A percentile compares a stretch with the other conserved stretches of the same genome.
These are phyloP conservation scores for Limnodromus scolopaceus DNA, from an alignment of 2,797 vertebrate species.

Conservation along the genomic window DNA sequence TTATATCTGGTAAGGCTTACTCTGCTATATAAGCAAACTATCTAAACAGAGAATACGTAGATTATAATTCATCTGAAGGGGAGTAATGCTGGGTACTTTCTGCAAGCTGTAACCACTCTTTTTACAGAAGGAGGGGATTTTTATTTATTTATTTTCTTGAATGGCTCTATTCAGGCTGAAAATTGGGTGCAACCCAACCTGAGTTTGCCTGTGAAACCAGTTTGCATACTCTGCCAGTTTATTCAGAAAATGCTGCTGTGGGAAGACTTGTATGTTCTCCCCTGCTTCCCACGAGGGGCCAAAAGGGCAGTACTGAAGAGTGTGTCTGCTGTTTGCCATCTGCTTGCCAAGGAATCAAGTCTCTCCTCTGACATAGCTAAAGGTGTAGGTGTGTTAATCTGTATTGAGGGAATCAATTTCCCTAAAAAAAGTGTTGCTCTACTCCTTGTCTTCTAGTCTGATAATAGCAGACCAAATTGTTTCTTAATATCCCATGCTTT, in stretches of 20 bases:
- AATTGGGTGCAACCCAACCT: background rate
- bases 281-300: background rate
- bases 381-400: background rate
- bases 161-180: slow-evolving; percentile 39
- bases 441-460: background rate
- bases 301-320: background rate
- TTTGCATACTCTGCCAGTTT: background rate
- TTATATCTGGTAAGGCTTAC: background rate
- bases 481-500: background rate
- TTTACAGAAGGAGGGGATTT: background rate
- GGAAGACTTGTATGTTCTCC: background rate
- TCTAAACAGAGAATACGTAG: background rate
- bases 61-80: background rate
- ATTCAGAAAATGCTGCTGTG: background rate
- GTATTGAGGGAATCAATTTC: background rate
- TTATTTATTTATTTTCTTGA: slow-evolving; percentile 32
- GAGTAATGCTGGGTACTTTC: background rate
- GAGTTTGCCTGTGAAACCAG: slow-evolving; percentile 14
- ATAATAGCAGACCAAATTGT: background rate
- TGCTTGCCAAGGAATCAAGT: background rate
- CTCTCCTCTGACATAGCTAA: background rate
- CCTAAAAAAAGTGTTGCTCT: background rate
- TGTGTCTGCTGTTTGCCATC: background rate
- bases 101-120: background rate
- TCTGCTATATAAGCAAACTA: background rate